Evolutionary conservation across 2,888 invertebrate species (phyloP).

Genomic region (Plebejus melissa): DNA sequence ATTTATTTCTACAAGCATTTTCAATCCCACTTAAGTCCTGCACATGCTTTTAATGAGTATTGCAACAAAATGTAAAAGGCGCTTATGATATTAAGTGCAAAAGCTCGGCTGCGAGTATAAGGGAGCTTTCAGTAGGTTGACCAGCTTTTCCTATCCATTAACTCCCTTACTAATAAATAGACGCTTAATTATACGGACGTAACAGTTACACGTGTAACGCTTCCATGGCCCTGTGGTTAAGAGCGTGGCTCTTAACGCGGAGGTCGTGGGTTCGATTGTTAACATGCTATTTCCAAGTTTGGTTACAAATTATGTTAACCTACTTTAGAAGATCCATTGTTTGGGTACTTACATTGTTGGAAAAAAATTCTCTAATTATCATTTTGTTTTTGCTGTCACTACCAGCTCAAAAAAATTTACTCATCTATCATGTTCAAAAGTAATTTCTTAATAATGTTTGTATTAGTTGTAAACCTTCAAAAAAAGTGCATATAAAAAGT

Average conservation of each 20-base stretch:
- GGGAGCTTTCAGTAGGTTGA: background rate
- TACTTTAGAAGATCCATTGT: too few species aligned
- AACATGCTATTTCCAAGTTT: too few species aligned
- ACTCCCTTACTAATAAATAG: background rate
- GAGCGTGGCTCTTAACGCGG: too few species aligned
- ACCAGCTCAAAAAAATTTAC: background rate
- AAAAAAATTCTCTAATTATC: background rate
- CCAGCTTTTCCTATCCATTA: background rate
- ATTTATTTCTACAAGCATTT: background rate
- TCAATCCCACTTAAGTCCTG: background rate
- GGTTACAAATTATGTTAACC: too few species aligned
- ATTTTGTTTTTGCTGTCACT: background rate
- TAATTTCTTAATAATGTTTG: background rate
- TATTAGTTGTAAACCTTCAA: background rate
- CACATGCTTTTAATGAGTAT: background rate
- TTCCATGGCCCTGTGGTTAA: too few species aligned
- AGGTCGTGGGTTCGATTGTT: too few species aligned
- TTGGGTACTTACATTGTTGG: too few species aligned
- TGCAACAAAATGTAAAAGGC: conserved; percentile 3
- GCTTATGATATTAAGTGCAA: background rate
- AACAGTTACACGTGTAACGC: too few species aligned
- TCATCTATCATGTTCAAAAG: background rate
- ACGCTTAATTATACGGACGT: too few species aligned
- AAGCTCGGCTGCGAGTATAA: background rate
- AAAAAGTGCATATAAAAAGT: background rate